Conservation (phyloP, 1,140 invertebrate genomes). For the Hycleus cichorii region DNA sequence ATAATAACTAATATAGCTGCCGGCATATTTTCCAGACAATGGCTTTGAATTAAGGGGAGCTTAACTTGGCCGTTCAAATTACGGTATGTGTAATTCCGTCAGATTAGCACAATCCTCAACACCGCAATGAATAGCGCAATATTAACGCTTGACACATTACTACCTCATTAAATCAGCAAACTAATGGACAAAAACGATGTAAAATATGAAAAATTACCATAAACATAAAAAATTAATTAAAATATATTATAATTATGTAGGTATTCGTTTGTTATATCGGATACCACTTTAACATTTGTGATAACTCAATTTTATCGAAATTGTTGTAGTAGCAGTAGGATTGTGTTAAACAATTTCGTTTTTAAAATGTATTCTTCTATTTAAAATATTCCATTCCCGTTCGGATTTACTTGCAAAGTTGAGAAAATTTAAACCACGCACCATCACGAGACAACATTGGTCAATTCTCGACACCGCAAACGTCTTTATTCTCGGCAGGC, state of each 20-base stretch:
- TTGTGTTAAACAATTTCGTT: not conserved
- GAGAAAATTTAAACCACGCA: constrained; percentile 29
- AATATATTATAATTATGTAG: no score
- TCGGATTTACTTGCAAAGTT: constrained; percentile 24
- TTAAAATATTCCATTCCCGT: constrained; percentile 24
- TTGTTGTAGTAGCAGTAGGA: not conserved
- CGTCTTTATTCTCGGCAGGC: constrained; percentile 32
- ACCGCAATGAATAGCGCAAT: constrained; percentile 35
- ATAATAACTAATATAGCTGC: no score
- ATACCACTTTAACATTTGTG: not conserved
- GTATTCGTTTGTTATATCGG: not conserved
- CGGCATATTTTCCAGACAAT: constrained; percentile 30
- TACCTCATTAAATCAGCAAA: constrained; percentile 37
- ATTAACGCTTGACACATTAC: constrained; percentile 40
- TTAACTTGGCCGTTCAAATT: constrained; percentile 30
- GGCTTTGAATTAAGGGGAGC: constrained; percentile 30
- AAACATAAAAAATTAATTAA: not conserved
- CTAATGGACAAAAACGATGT: not conserved
- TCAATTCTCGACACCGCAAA: constrained; percentile 25
- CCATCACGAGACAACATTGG: constrained; percentile 19
- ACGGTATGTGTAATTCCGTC: constrained; percentile 38
- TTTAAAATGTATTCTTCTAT: constrained; percentile 1
- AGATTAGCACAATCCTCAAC: constrained; percentile 38
- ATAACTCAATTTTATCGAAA: not conserved
- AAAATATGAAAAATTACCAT: not conserved